Evolutionary conservation across 2,888 invertebrate species (phyloP), one percentile per base, ranked within the genome.

Genomic region (Sisyra nigra): DNA sequence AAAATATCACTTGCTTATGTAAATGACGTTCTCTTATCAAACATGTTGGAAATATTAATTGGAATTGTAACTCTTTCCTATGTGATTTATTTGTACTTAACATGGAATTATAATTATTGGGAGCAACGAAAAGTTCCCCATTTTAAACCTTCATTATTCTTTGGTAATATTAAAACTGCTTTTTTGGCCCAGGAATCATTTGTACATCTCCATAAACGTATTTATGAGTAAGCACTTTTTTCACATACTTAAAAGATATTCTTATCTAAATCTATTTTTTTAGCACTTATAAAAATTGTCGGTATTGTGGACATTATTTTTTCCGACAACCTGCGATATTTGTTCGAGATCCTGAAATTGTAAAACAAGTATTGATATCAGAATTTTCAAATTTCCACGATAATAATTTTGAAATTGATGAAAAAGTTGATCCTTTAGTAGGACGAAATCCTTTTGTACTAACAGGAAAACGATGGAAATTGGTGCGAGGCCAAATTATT

Each of bases 381-480:
- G 38, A 38, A 18, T 38, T 38, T 15, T 38, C 38, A 10, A 15
- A 19, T 19, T 38, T 38, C 11, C 15, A 38, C 15, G 15, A 15
- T n/a, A 38, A 38, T 19, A 18, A 19, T 11, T 15, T 38, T 2
- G 15, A 14, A 15, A 1, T 56, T 0, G 42, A 50, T 13, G 38
- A 48, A 2, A 17, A 51, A 0, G 0, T 47, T 1, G 58, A 60
- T 38, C 54, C 54, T 0, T 38, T 58, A 3, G 1, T 54, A 0
- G n/a, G 47, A 0, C 42, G 46, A 10, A 56, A 58, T 51, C 57
- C 59, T 1, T 57, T 59, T 15, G 52, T 55, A 42, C 38, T 18
- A 2, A 4, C 9, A 0, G 58, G 54, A 1, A 50, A 54, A 0
- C 5, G 8, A 1, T 60, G 59, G 59, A 45, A 42, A 36, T 42